phyloP scores from a whole-genome alignment of 2,797 vertebrate species.

The Arctocebus calabarensis region DNA sequence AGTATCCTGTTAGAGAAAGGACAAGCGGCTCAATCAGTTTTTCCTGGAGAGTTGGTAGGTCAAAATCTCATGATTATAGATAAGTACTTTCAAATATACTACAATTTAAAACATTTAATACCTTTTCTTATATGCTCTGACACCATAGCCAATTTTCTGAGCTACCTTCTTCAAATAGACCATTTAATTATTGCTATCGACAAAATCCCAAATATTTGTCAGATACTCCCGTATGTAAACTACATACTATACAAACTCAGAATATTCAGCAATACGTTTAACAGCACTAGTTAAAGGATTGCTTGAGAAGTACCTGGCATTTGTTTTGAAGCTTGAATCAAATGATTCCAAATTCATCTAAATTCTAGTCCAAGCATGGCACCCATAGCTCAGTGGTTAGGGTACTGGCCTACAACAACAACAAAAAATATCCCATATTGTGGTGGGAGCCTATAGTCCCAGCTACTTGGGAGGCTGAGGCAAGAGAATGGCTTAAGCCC shows the following conservation, averaged over 20 bases:
- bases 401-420: too few relatives aligned
- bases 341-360: slow-evolving; percentile 3
- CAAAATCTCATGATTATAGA: slow-evolving; percentile 6
- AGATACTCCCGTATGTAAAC: background rate
- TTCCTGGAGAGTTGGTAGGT: background rate
- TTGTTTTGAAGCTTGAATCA: slow-evolving; percentile 8
- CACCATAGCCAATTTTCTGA: background rate
- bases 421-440: too few relatives aligned
- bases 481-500: too few relatives aligned
- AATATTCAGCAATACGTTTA: slow-evolving; percentile 3
- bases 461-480: too few relatives aligned
- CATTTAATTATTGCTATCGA: background rate
- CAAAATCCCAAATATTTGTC: background rate
- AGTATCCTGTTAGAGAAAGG: background rate
- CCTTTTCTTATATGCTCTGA: background rate
- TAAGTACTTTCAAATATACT: slow-evolving; percentile 25
- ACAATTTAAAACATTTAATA: slow-evolving; percentile 28
- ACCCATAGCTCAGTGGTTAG: too few relatives aligned
- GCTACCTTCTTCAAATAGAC: background rate
- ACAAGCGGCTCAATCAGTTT: slow-evolving; percentile 17
- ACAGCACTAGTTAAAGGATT: background rate
- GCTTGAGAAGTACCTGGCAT: background rate
- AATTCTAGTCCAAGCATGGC: background rate
- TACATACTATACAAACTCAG: background rate
- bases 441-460: too few relatives aligned